Conservation (phyloP, 2,113 vertebrate species). For the Lepidothrix coronata region DNA sequence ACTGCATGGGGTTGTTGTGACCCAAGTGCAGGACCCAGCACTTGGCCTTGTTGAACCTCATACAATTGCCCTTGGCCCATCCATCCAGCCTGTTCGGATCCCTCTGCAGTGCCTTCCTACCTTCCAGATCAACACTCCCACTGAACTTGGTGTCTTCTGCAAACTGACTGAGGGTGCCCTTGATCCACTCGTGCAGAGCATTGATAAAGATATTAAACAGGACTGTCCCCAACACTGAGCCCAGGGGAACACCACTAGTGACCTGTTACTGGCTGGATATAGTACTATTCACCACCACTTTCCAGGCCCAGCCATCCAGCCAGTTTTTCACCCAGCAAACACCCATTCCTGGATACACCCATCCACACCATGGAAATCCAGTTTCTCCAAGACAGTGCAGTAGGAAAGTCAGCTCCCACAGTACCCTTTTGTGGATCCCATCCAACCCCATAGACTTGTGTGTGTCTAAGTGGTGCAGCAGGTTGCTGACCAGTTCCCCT, state of each 20-base stretch:
- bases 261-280: rapidly evolving
- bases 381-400: not conserved
- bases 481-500: not conserved
- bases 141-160: not conserved
- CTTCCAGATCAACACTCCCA: not conserved
- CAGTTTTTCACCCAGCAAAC: not conserved
- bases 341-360: not conserved
- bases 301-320: too few species aligned
- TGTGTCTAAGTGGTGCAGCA: not conserved
- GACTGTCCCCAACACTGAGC: not conserved
- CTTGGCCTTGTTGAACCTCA: not conserved
- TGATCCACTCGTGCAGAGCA: too few species aligned
- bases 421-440: not conserved
- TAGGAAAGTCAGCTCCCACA: not conserved
- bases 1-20: not conserved
- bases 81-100: not conserved
- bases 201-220: not conserved
- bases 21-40: not conserved
- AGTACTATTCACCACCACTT: not conserved
- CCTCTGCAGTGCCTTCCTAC: not conserved
- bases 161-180: not conserved
- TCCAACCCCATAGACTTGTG: too few species aligned
- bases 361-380: not conserved
- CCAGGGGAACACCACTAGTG: not conserved
- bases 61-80: not conserved